Evolutionary conservation across 2,797 vertebrate genomes (phyloP).

Genomic region (Pempheris klunzingeri): DNA sequence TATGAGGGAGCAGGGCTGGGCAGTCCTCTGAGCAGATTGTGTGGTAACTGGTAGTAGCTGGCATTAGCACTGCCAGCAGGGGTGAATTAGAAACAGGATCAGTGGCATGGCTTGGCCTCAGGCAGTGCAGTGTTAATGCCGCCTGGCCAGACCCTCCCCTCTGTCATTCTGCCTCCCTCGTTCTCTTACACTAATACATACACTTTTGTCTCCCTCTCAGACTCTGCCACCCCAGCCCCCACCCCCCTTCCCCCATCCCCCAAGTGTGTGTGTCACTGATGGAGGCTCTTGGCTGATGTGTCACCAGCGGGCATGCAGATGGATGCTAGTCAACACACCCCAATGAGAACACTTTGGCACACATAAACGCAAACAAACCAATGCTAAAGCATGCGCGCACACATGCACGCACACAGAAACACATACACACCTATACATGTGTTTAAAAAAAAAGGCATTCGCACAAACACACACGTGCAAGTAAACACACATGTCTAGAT

Average conservation of each 20-base stretch:
- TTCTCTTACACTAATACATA: constrained; percentile 40
- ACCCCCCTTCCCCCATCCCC: constrained; percentile 34
- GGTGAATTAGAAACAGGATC: constrained; percentile 85
- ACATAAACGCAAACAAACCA: constrained; percentile 48
- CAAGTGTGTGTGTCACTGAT: constrained; percentile 80
- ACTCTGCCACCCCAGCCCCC: constrained; percentile 22
- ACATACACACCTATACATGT: constrained; percentile 14
- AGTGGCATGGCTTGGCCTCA: constrained; percentile 77
- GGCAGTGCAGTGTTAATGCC: constrained; percentile 82
- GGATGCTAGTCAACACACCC: constrained; percentile 80
- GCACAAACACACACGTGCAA: neutral
- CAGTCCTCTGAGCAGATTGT: constrained; percentile 82
- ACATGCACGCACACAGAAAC: constrained; percentile 32
- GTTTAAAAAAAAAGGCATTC: constrained; percentile 18
- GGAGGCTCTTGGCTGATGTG: constrained; percentile 83
- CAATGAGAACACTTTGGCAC: constrained; percentile 63
- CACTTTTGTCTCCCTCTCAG: constrained; percentile 34
- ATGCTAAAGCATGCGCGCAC: constrained; percentile 6
- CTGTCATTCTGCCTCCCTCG: constrained; percentile 36
- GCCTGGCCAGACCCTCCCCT: constrained; percentile 72
- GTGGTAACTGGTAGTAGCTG: constrained; percentile 79
- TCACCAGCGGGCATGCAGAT: constrained; percentile 83
- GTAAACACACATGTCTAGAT: constrained; percentile 17
- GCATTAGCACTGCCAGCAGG: constrained; percentile 81
- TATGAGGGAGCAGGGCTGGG: constrained; percentile 58